Base-by-base conservation (phyloP, 2,888 invertebrate species). In the Isotomurus palustris region DNA sequence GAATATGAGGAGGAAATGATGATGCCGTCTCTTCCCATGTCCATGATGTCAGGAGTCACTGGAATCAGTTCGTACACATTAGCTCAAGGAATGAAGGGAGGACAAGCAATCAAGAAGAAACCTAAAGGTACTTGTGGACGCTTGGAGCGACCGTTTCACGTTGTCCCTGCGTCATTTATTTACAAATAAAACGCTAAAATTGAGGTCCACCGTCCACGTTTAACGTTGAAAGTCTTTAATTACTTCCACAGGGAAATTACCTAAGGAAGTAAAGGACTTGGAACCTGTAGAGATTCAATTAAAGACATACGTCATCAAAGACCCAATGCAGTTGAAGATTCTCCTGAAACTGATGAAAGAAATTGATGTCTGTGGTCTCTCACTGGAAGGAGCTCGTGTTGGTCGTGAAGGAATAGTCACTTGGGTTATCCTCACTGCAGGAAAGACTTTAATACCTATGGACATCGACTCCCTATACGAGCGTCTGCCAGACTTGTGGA, bases 401-500 rank as follows among this genome's bases (percentile, higher is more conserved):
- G 74, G 75, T 10, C 69, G 76, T 21, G 56, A 66, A 49, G 76
- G 75, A n/a, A 67, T 70, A 28, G 68, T 76, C 0, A 71, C 72
- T 17, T 74, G 74, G 73, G 53, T 76, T 22, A 71, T 72, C 4
- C 29, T 76, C 52, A 71, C 72, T 4, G 71, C 72, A 1, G 60
- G 65, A 17, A 66, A 66, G 28, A 71, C 73, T 24, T 68, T 74
- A 4, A 73, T 74, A 58, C 64, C 76, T 19, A 75, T 76, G 70
- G 75, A 76, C 62, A 69, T 75, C 21, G 59, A 72, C 3, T 50
- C 55, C 2, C 62, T 76, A 21, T 72, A 73, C 8, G 58, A 63
- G 27, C 63, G 67, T 6, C 68, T 71, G 19, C 60, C 69, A 44
- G 81, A 81, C 2, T 71, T 83, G 5, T 77, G 76, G 64, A 74